A percentile compares a stretch with the other conserved stretches of the same genome.
Conservation (phyloP, 1,140 invertebrate genomes). For the Paracyclopina nana region DNA sequence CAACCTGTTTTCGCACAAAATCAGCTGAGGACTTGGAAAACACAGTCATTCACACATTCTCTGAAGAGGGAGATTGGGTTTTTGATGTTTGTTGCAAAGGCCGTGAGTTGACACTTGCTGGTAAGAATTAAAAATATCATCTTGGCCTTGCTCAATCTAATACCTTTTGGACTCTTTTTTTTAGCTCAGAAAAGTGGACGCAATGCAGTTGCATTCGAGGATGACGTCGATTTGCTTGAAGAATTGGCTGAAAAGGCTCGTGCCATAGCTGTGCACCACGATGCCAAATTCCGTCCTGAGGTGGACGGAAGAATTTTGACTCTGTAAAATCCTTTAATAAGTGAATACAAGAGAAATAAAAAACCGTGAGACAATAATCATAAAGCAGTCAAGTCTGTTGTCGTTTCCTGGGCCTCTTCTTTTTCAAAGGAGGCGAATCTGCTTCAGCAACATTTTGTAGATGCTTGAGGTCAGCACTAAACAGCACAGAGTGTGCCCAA, state of each 20-base stretch:
- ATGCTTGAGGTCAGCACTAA: constrained; percentile 16
- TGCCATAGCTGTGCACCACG: too few relatives aligned
- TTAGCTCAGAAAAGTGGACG: background rate
- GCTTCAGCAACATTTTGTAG: background rate
- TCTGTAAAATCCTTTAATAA: too few relatives aligned
- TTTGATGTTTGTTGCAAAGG: background rate
- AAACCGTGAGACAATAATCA: too few relatives aligned
- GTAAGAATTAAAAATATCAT: too few relatives aligned
- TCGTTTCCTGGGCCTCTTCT: too few relatives aligned
- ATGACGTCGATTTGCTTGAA: background rate
- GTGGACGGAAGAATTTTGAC: too few relatives aligned
- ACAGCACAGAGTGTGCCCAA: constrained; percentile 86
- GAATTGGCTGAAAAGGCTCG: background rate
- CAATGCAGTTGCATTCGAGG: background rate
- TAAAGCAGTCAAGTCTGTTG: too few relatives aligned
- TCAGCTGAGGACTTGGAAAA: background rate
- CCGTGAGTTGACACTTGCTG: background rate
- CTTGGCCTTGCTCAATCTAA: too few relatives aligned
- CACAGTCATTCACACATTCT: background rate
- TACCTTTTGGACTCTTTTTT: too few relatives aligned
- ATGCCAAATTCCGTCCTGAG: too few relatives aligned
- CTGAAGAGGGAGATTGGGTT: background rate
- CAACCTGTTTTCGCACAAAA: background rate
- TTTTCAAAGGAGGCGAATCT: background rate
- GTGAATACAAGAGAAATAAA: too few relatives aligned